Percentiles rank a stretch among this genome's conserved stretches.
Conservation (phyloP, 2,113 vertebrate genomes). For the Hippocampus zosterae region DNA sequence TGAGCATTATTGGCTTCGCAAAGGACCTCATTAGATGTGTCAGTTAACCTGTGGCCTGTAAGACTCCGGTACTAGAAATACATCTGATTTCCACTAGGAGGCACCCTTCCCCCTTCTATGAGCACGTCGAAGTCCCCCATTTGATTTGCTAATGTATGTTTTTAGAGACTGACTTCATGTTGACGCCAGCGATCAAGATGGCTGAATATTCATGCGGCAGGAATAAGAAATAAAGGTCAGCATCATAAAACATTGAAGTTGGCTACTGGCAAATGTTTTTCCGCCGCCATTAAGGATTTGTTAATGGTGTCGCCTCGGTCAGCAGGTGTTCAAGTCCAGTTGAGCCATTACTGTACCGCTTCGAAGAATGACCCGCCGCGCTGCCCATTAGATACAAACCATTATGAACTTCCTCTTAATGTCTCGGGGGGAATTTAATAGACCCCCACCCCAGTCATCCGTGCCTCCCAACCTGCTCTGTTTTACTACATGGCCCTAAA, state of each 20-base stretch:
- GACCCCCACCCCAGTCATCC: slow-evolving; percentile 3
- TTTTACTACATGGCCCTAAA: slow-evolving; percentile 69
- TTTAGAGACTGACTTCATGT: not conserved
- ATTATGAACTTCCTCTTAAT: slow-evolving; percentile 7
- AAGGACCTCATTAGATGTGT: not conserved
- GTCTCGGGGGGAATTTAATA: slow-evolving; percentile 2
- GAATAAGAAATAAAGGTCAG: slow-evolving; percentile 21
- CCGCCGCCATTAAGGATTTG: not conserved
- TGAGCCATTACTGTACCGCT: not conserved
- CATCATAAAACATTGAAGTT: slow-evolving; percentile 2
- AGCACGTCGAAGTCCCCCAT: not conserved
- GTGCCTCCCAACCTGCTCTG: slow-evolving; percentile 29
- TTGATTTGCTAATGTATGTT: slow-evolving; percentile 12
- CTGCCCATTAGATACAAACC: slow-evolving; percentile 16
- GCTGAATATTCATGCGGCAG: not conserved
- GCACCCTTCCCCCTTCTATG: slow-evolving; percentile 44
- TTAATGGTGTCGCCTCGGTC: not conserved
- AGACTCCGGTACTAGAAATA: not conserved
- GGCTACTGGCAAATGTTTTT: not conserved
- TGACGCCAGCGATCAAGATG: slow-evolving; percentile 8
- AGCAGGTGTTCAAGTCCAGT: slow-evolving; percentile 14
- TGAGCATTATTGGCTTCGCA: not conserved
- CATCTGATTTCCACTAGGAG: slow-evolving; percentile 50
- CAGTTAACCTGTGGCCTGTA: not conserved
- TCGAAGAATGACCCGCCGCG: slow-evolving; percentile 9